A percentile compares a stretch with the other conserved stretches of the same genome.
Evolutionary conservation across 2,113 vertebrate species (phyloP).

Genomic region (Potamarius usumacintae): DNA sequence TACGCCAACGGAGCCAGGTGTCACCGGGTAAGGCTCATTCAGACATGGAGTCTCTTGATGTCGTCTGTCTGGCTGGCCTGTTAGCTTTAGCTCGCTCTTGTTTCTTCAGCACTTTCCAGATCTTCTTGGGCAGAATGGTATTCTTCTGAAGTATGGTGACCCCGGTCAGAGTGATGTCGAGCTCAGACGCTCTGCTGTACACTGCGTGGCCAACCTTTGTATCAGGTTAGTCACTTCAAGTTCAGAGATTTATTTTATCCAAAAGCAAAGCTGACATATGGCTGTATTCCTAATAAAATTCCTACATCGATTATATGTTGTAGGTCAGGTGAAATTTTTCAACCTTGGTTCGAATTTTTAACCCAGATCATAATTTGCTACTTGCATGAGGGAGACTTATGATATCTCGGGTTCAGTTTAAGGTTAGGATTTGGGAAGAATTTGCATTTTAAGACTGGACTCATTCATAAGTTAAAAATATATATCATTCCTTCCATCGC

Average conservation of each 20-base stretch:
- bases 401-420: no score
- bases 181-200: constrained; percentile 80
- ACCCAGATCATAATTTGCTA: no score
- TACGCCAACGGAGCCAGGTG: constrained; percentile 89
- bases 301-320: no score
- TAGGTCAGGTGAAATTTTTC: no score
- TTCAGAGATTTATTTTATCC: constrained; percentile 7
- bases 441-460: no score
- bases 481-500: no score
- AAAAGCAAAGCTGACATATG: background rate
- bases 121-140: constrained; percentile 78
- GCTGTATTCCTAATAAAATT: background rate
- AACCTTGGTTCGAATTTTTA: no score
- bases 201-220: constrained; percentile 89
- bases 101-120: constrained; percentile 79
- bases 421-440: no score
- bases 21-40: constrained; percentile 76
- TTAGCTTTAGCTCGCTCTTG: background rate
- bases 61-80: background rate
- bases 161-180: constrained; percentile 78
- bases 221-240: constrained; percentile 75
- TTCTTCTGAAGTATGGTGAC: constrained; percentile 79
- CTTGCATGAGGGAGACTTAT: no score
- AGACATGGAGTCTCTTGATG: background rate
- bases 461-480: no score